Conservation (phyloP, 2,888 invertebrate genomes). For the Idaea straminata region DNA sequence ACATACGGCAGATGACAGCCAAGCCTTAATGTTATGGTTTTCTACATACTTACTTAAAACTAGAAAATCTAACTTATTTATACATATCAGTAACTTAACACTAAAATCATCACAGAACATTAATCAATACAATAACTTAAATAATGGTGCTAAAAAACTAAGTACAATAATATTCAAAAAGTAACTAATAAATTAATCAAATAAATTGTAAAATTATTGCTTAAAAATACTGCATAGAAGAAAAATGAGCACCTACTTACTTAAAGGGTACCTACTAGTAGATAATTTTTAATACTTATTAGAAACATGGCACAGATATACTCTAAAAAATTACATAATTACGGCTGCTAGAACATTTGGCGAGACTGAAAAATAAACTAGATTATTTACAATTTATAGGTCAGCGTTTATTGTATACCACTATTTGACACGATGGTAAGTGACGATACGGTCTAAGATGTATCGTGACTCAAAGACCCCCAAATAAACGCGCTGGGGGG, state of each 20-base stretch:
- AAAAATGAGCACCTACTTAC: not conserved
- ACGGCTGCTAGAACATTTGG: not conserved
- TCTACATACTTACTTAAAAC: not conserved
- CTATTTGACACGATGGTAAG: too few relatives aligned
- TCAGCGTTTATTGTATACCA: too few relatives aligned
- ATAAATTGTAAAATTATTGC: not conserved
- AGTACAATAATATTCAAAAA: not conserved
- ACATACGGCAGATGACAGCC: not conserved
- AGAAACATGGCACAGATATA: not conserved
- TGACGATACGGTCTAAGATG: too few relatives aligned
- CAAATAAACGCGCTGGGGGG: too few relatives aligned
- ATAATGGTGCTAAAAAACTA: conserved; percentile 9
- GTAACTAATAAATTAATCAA: not conserved
- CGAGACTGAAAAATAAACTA: too few relatives aligned
- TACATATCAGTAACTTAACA: not conserved
- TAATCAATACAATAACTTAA: not conserved
- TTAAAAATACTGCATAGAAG: not conserved
- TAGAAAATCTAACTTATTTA: not conserved
- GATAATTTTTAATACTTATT: not conserved
- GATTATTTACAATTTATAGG: too few relatives aligned
- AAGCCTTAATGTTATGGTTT: not conserved
- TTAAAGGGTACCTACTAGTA: not conserved
- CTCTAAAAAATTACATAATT: not conserved
- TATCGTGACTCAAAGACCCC: too few relatives aligned
- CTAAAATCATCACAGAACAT: conserved; percentile 4